Percentiles rank a stretch among this genome's conserved stretches.
phyloP scores from a whole-genome alignment of 2,888 invertebrate genomes.

The Candidula unifasciata region DNA sequence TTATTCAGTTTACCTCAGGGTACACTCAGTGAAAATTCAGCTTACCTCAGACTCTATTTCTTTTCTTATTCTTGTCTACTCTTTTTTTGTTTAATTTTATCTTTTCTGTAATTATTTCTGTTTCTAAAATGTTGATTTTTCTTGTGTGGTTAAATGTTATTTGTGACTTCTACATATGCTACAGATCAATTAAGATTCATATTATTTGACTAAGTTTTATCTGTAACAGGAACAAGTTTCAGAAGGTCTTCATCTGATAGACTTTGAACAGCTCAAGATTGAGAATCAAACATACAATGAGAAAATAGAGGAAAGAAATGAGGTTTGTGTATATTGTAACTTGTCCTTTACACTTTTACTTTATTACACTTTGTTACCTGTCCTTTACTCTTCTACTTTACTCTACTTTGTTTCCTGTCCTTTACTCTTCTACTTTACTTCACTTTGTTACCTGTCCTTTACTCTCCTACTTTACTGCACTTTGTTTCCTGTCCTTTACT shows the following conservation, averaged over 20 bases:
- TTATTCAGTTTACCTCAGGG: no score
- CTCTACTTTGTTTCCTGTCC: no score
- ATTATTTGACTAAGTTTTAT: background rate
- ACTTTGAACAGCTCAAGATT: constrained; percentile 81
- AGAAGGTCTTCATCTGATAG: constrained; percentile 80
- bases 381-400: no score
- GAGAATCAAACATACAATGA: constrained; percentile 81
- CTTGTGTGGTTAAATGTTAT: background rate
- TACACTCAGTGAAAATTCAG: no score
- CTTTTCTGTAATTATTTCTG: background rate
- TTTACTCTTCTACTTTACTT: no score
- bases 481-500: no score
- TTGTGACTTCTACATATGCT: background rate
- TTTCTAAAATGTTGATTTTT: background rate
- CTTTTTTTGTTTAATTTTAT: background rate
- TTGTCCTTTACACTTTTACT: no score
- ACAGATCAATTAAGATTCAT: background rate
- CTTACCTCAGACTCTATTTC: background rate
- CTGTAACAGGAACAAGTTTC: constrained; percentile 79
- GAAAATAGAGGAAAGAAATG: constrained; percentile 82
- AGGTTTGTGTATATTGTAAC: no score
- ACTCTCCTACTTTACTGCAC: no score
- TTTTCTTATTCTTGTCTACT: background rate
- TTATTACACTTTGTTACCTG: no score
- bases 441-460: no score